Evolutionary conservation across 2,113 vertebrate species (phyloP).

Genomic region (Notechis scutatus): DNA sequence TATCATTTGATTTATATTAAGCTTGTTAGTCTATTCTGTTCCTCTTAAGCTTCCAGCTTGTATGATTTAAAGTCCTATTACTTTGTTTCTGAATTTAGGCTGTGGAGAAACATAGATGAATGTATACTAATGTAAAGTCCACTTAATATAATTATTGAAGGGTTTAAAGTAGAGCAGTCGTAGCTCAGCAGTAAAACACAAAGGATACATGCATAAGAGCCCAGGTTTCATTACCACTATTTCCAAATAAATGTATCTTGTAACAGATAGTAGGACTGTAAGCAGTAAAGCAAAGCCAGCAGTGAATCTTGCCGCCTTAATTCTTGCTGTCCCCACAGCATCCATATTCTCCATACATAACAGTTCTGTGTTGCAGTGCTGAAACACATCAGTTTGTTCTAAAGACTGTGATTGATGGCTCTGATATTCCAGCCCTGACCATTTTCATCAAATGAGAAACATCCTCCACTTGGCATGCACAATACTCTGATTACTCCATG

Average conservation of each 20-base stretch:
- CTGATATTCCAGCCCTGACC: neutral
- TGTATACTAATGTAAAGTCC: neutral
- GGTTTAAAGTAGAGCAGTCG: neutral
- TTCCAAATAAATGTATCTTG: neutral
- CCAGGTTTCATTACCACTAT: neutral
- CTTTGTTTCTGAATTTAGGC: neutral
- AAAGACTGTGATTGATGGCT: neutral
- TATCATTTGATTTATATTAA: constrained; percentile 12
- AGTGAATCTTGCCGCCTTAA: neutral
- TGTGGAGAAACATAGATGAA: neutral
- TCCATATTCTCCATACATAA: neutral
- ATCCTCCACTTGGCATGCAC: neutral
- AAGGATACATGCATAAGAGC: neutral
- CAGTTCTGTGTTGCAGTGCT: neutral
- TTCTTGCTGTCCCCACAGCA: neutral
- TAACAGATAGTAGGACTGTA: neutral
- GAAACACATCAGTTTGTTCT: neutral
- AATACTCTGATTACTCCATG: neutral
- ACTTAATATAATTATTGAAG: neutral
- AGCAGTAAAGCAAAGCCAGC: neutral
- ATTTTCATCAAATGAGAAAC: neutral
- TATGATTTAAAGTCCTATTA: neutral
- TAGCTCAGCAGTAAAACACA: neutral
- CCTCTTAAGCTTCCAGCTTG: neutral
- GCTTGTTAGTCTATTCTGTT: neutral